Base-by-base conservation (phyloP, 1,140 invertebrate genomes). In the Catajapyx aquilonaris region DNA sequence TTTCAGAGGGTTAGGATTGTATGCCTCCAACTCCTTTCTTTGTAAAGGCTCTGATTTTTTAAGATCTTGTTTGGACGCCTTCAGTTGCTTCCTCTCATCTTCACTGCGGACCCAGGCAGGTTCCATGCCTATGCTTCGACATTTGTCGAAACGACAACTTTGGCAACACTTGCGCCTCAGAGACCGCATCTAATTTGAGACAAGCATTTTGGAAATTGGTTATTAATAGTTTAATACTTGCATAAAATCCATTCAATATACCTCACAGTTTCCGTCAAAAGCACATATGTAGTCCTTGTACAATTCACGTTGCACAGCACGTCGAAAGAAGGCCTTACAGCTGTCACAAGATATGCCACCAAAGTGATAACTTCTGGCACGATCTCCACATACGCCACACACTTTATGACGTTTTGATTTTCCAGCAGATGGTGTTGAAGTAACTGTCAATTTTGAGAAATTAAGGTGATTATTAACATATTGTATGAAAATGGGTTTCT, bases 21-120 rank as follows among this genome's bases (percentile, higher is more conserved):
- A n/a, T 10, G 7, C 13, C 13, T 18, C 19, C 10, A 13, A 20
- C 13, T 11, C 5, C 9, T n/a, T 20, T 17, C 31, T 40, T 13
- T 41, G 28, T 5, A 4, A 2, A 20, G 22, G 31, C 5, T 18
- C 5, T 11, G 40, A 18, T 25, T 23, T 39, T n/a, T 13, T 19
- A 9, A 18, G 17, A 13, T 21, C 19, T 17, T 33, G 2, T 15
- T 30, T n/a, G 16, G 51, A 45, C 37, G 41, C 45, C 23, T 53
- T 48, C 40, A 54, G 47, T n/a, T n/a, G n/a, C 15, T 48, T 39
- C 18, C 56, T 32, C 41, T 61, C 57, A n/a, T 58, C 51, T 35
- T 61, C 59, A 5, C 48, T 53, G 56, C 60, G 61, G 7, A 61
- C 57, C 59, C 59, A 61, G 20, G 54, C 52, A 20, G 53, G 61